Conservation (phyloP, 2,797 vertebrate species). For the Rhabdomys pumilio region DNA sequence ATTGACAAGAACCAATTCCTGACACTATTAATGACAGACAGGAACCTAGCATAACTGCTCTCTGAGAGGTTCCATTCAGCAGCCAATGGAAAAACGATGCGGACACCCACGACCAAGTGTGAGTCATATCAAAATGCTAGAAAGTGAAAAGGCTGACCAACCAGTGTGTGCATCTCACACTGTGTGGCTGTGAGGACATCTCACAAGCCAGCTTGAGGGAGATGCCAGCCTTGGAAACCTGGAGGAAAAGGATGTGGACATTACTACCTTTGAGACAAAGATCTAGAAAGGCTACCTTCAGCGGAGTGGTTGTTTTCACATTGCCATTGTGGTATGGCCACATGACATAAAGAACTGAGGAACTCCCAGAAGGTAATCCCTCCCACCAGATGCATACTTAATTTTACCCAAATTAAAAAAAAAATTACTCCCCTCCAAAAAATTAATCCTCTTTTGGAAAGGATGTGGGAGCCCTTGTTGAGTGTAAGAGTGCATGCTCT, state of each 20-base stretch:
- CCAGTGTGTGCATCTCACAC: slow-evolving; percentile 9
- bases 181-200: slow-evolving; percentile 34
- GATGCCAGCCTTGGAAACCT: slow-evolving; percentile 75
- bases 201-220: slow-evolving; percentile 74
- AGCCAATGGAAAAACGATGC: no score
- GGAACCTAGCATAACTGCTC: no score
- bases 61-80: no score
- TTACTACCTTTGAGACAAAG: slow-evolving; percentile 75
- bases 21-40: no score
- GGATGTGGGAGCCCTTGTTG: slow-evolving; percentile 60
- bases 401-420: slow-evolving; percentile 80
- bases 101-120: no score
- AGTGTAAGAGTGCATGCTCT: slow-evolving; percentile 53
- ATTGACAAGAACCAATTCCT: no score
- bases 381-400: slow-evolving; percentile 75
- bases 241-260: slow-evolving; percentile 62
- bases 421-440: not conserved
- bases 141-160: slow-evolving; percentile 57
- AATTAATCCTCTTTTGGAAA: slow-evolving; percentile 68
- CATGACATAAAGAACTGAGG: slow-evolving; percentile 76
- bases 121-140: not conserved
- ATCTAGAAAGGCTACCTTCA: slow-evolving; percentile 65
- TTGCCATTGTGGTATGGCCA: slow-evolving; percentile 55
- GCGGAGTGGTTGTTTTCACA: slow-evolving; percentile 65
- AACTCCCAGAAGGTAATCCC: slow-evolving; percentile 78